Evolutionary conservation across 2,113 vertebrate genomes (phyloP).

Genomic region (Gopherus flavomarginatus): DNA sequence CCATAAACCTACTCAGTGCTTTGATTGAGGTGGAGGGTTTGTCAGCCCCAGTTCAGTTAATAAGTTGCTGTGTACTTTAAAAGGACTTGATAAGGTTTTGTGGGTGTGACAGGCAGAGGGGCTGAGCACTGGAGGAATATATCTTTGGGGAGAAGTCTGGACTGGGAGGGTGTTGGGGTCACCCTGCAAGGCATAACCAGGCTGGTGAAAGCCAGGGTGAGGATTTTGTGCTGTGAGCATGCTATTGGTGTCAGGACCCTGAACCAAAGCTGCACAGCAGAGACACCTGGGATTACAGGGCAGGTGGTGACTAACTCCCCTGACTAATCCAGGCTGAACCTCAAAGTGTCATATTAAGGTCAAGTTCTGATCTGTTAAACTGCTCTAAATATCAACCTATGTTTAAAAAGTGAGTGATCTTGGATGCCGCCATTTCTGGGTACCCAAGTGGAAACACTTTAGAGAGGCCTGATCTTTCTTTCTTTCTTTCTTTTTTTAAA

Average conservation of each 20-base stretch:
- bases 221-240: background rate
- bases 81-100: too few species aligned
- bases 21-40: too few species aligned
- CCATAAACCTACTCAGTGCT: too few species aligned
- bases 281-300: background rate
- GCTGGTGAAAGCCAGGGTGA: background rate
- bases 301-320: background rate
- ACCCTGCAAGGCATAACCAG: too few species aligned
- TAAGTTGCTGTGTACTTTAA: too few species aligned
- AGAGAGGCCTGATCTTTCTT: background rate
- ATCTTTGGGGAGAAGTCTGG: too few species aligned
- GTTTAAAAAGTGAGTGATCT: background rate
- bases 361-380: background rate
- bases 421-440: accelerated
- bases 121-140: too few species aligned
- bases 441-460: accelerated
- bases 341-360: background rate
- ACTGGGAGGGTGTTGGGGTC: too few species aligned
- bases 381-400: background rate
- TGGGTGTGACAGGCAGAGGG: too few species aligned
- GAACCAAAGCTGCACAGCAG: background rate
- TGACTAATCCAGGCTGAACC: background rate
- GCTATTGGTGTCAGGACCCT: too few species aligned
- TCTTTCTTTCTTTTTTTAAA: background rate
- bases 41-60: too few species aligned